These are phyloP conservation scores for Galaxea fascicularis DNA, from an alignment of 92 coral and sea anemone species.

Conservation along the genomic window DNA sequence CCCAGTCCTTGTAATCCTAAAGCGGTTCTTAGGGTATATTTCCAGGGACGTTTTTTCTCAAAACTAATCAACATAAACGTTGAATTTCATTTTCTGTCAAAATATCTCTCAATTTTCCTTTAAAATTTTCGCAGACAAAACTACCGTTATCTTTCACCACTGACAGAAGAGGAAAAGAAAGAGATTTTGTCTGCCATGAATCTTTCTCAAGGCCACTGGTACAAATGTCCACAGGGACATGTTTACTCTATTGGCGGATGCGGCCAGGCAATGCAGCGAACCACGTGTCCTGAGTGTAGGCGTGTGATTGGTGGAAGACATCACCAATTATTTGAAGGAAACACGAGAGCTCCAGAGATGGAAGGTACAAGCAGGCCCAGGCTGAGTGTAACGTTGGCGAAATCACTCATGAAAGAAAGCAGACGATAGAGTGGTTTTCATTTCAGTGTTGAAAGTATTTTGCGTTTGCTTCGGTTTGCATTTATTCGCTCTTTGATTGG, in stretches of 20 bases:
- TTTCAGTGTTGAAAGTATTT: too few relatives aligned
- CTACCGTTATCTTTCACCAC: conserved; percentile 51
- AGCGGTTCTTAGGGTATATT: too few relatives aligned
- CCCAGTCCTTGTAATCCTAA: too few relatives aligned
- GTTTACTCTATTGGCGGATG: conserved; percentile 70
- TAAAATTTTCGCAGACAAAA: not conserved
- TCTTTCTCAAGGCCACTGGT: conserved; percentile 74
- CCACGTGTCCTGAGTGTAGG: conserved; percentile 76
- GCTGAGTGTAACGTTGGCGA: too few relatives aligned
- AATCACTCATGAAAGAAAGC: too few relatives aligned
- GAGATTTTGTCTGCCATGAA: conserved; percentile 74
- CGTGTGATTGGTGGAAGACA: conserved; percentile 66
- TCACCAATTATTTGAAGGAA: conserved; percentile 57
- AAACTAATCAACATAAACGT: too few relatives aligned
- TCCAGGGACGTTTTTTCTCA: too few relatives aligned
- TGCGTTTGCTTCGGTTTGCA: too few relatives aligned
- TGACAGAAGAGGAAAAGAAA: conserved; percentile 67
- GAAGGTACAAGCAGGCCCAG: conserved; percentile 44
- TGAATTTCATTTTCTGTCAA: too few relatives aligned
- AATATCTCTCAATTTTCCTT: not conserved
- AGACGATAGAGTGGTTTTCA: too few relatives aligned
- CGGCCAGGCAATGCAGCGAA: conserved; percentile 71
- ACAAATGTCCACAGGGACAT: conserved; percentile 76
- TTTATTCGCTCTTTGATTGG: too few relatives aligned
- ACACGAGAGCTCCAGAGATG: conserved; percentile 72